These are phyloP conservation scores for Chesias legatella DNA, from an alignment of 2,888 invertebrate genomes.

Conservation along the genomic window DNA sequence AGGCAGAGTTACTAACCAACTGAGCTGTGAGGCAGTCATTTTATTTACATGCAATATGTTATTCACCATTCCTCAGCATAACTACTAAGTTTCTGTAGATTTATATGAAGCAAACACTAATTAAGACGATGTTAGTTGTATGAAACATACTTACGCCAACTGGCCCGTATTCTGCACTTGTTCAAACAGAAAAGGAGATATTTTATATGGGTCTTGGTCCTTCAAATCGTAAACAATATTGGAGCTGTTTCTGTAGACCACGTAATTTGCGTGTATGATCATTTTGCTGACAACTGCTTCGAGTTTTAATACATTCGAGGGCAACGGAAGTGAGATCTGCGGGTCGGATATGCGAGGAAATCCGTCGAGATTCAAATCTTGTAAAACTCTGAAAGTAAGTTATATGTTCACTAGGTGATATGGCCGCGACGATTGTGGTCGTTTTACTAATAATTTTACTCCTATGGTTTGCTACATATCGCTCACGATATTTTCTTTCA, in stretches of 20 bases:
- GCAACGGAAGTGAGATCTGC: conserved; percentile 40
- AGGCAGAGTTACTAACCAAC: too few relatives aligned
- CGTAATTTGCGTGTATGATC: conserved; percentile 45
- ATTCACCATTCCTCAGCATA: too few relatives aligned
- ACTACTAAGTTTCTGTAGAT: too few relatives aligned
- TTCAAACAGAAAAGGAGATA: conserved; percentile 54
- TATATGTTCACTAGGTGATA: too few relatives aligned
- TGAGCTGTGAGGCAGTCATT: too few relatives aligned
- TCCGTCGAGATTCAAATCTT: conserved; percentile 36
- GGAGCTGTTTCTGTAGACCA: conserved; percentile 45
- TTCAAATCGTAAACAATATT: conserved; percentile 32
- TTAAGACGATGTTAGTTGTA: background rate
- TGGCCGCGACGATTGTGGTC: too few relatives aligned
- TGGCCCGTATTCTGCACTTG: conserved; percentile 45
- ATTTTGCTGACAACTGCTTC: conserved; percentile 45
- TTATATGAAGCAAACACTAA: too few relatives aligned
- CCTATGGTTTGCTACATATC: too few relatives aligned
- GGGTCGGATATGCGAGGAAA: conserved; percentile 40
- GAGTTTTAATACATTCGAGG: conserved; percentile 44
- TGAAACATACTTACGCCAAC: conserved; percentile 51
- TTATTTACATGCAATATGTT: too few relatives aligned
- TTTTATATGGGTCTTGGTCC: conserved; percentile 28
- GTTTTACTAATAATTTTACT: too few relatives aligned
- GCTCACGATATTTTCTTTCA: too few relatives aligned
- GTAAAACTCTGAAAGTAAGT: conserved; percentile 46